phyloP scores from a whole-genome alignment of 2,888 invertebrate species.

The Nomada hirtipes region DNA sequence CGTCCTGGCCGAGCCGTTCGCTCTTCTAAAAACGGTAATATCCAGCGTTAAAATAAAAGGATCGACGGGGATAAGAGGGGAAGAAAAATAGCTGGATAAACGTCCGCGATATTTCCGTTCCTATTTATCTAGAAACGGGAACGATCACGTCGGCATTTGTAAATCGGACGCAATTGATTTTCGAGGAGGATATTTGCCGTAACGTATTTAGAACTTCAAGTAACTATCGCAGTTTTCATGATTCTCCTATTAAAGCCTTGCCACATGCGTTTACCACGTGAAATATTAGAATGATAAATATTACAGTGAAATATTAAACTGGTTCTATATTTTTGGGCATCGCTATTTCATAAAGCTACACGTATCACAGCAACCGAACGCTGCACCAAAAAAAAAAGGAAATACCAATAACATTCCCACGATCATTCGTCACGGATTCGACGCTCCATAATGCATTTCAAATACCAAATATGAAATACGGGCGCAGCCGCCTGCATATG shows the following conservation, averaged over 20 bases:
- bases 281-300: no score
- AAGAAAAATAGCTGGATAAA: constrained; percentile 1
- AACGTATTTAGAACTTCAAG: no score
- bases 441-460: constrained; percentile 14
- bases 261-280: no score
- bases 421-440: neutral
- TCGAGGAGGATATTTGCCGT: no score
- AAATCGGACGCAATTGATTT: no score
- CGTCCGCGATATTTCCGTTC: neutral
- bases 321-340: no score
- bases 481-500: neutral
- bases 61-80: neutral
- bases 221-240: no score
- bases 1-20: constrained; percentile 22
- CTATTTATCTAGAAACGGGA: neutral
- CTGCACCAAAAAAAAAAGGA: neutral
- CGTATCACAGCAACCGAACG: no score
- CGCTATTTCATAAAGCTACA: no score
- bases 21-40: constrained; percentile 45
- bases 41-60: constrained; percentile 37
- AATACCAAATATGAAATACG: constrained; percentile 15
- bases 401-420: neutral
- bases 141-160: neutral
- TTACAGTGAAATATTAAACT: no score
- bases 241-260: no score